Evolutionary conservation across 2,888 invertebrate species (phyloP).

Genomic region (Caenorhabditis sp.): DNA sequence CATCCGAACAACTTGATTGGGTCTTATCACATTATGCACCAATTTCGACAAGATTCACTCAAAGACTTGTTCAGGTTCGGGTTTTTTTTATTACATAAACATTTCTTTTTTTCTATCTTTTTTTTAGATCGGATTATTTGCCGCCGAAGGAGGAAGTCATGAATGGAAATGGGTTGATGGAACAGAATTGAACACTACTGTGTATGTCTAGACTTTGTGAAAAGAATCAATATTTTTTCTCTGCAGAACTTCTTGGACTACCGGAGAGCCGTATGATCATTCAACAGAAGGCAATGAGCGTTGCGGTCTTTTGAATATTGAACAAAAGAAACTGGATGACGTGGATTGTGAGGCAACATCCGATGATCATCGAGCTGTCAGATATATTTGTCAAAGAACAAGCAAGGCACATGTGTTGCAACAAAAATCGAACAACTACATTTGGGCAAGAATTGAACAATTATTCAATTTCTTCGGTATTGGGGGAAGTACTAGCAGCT

Average conservation of each 20-base stretch:
- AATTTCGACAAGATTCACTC: slow-evolving; percentile 36
- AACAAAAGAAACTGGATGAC: slow-evolving; percentile 22
- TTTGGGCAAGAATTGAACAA: slow-evolving; percentile 47
- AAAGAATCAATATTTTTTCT: background rate
- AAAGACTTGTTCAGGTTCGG: slow-evolving; percentile 37
- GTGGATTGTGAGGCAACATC: slow-evolving; percentile 33
- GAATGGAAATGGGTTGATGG: slow-evolving; percentile 39
- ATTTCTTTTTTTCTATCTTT: slow-evolving; percentile 4
- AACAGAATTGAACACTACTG: slow-evolving; percentile 18
- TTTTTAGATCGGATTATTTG: slow-evolving; percentile 37
- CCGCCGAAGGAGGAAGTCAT: slow-evolving; percentile 29
- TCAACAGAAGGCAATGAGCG: slow-evolving; percentile 33
- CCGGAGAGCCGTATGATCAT: slow-evolving; percentile 39
- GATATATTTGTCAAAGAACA: slow-evolving; percentile 37
- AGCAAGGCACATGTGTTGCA: slow-evolving; percentile 38
- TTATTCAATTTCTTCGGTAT: slow-evolving; percentile 49
- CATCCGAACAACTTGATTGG: slow-evolving; percentile 38
- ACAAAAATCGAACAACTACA: slow-evolving; percentile 48
- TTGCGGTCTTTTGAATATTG: slow-evolving; percentile 35
- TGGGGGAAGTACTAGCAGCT: slow-evolving; percentile 12
- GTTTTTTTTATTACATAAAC: background rate
- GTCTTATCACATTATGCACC: slow-evolving; percentile 45
- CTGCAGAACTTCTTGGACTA: slow-evolving; percentile 8
- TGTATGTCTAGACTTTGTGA: slow-evolving; percentile 11
- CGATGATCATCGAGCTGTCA: slow-evolving; percentile 21